Conservation (phyloP, 2,797 vertebrate genomes). For the Phyllotis vaccarum region DNA sequence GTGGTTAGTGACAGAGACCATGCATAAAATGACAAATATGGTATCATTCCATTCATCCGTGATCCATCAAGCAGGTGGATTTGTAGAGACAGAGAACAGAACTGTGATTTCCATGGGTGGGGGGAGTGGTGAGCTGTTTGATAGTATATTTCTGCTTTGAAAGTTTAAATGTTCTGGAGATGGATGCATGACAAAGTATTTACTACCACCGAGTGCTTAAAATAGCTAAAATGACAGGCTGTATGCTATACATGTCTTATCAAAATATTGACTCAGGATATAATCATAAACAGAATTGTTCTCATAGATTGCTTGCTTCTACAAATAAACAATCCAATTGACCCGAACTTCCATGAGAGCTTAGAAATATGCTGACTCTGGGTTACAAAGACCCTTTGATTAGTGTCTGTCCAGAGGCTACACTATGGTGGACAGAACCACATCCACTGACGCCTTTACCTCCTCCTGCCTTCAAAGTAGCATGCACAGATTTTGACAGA, state of each 20-base stretch:
- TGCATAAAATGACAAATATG: conserved; percentile 28
- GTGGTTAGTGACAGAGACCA: conserved; percentile 37
- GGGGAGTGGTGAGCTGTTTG: not conserved
- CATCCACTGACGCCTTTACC: not conserved
- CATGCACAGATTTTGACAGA: not conserved
- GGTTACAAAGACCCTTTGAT: not conserved
- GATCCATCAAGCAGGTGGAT: not conserved
- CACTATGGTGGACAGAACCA: not conserved
- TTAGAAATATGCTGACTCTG: not conserved
- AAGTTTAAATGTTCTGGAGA: not conserved
- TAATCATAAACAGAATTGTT: conserved; percentile 13
- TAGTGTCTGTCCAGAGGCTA: not conserved
- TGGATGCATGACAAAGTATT: not conserved
- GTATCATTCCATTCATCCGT: not conserved
- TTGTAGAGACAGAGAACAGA: not conserved
- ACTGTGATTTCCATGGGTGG: not conserved
- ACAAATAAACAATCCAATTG: not conserved
- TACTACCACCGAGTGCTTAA: not conserved
- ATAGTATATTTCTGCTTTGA: not conserved
- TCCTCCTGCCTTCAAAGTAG: conserved; percentile 24
- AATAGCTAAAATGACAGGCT: not conserved
- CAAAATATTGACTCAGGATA: not conserved
- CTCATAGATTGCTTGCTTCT: not conserved
- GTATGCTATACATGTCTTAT: not conserved
- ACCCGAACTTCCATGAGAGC: not conserved